Evolutionary conservation across 1,140 invertebrate genomes (phyloP), one percentile per base, ranked within the genome.

Genomic region (Sitodiplosis mosellana): DNA sequence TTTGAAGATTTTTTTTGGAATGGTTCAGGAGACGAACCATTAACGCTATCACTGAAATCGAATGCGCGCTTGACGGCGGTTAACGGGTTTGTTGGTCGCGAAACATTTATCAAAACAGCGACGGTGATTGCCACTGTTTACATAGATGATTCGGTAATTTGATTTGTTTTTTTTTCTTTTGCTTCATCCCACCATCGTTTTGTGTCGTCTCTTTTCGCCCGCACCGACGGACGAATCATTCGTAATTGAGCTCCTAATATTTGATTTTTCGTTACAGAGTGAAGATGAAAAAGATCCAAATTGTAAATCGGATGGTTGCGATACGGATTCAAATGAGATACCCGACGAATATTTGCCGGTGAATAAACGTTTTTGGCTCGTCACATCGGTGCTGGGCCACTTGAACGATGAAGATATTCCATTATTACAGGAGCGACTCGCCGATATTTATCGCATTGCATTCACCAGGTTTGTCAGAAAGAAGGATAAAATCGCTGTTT

Each of bases 1-100:
- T 66, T 87, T 47, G 83, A 87, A 55, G 82, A 87, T 59, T 87
- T 87, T 60, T 82, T 87, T 57, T 87, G 84, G 84, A 85, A 80
- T 0, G 83, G 83, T 1, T 81, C 80, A 0, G 84, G 85, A 1
- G 83, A 86, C 56, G 82, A 80, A 2, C 69, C 73, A 0, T 69
- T 66, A 36, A 62, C 65, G 21, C 62, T 59, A 18, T 41, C 63
- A 1, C 61, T 59, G 48, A 62, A 64, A 19, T 58, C 64, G 2
- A 60, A 60, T 37, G 63, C 58, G 1, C 58, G 57, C n/a, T 59
- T 61, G 4, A 64, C 56, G 33, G 60, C 62, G 27, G 59, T 58
- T 18, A 62, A 63, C 48, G 46, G 46, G 10, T 15, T 20, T 14
- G 14, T 21, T 19, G 21, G 18, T 22, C 40, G 22, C 4, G 60